Base-by-base conservation (phyloP, 2,888 invertebrate genomes). In the Hyalella azteca region DNA sequence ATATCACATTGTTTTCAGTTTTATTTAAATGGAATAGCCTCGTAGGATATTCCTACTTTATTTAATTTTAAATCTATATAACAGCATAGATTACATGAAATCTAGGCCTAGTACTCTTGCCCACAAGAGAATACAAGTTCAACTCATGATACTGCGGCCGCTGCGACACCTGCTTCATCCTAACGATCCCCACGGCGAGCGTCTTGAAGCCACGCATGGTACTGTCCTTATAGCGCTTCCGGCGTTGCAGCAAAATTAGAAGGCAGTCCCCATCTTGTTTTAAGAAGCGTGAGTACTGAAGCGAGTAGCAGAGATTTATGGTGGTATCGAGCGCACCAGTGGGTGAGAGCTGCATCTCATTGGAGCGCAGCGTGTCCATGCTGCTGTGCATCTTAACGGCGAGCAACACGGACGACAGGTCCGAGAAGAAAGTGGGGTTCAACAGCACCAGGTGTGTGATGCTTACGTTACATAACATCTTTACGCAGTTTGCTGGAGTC, bases 201-300 rank as follows among this genome's bases (percentile, higher is more conserved):
- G 98, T 98, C 89, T 99, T 99, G 90, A 96, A 99, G 13, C 98
- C 99, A 83, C 97, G 91, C 88, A 99, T 97, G 45, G 98, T 97
- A 86, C 98, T 92, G 88, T 98, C 98, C 90, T 99, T 99, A 90
- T 99, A 99, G 87, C 96, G 93, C 89, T 98, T 98, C 85, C 98
- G 92, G 85, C 99, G 91, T 88, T 99, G 99, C 85, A 99, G 90
- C 90, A 98, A 92, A 85, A 99, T 93, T 87, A 97, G 94, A 86
- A 99, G 91, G 88, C 95, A 94, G 90, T 99, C 99, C 80, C 96
- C 95, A 88, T 97, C 97, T 85, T 97, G 91, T 89, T 99, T 99
- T 86, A 99, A 91, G 88, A 97, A 98, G 90, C 99, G 99, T 79
- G 98, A 98, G 90, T 99, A 99, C 91, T 98, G 98, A 79, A 99